Conservation (phyloP, 2,113 vertebrate genomes). For the Rhinichthys klamathensis region DNA sequence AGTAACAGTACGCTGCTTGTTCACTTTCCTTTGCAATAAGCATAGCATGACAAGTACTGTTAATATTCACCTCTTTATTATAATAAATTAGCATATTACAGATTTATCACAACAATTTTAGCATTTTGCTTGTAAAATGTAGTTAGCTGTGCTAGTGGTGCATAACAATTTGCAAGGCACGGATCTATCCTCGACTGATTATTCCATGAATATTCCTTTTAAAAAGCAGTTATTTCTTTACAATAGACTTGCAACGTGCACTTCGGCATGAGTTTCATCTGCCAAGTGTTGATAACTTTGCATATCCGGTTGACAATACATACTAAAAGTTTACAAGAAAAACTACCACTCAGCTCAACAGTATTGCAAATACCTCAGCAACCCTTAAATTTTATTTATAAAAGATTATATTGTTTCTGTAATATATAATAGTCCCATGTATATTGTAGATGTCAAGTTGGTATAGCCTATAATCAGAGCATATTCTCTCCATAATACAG, state of each 20-base stretch:
- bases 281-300: neutral
- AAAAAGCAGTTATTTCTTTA: neutral
- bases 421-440: neutral
- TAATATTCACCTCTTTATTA: neutral
- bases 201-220: neutral
- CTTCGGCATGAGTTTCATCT: neutral
- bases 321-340: neutral
- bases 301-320: neutral
- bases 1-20: neutral
- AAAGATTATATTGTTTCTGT: neutral
- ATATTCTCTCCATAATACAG: neutral
- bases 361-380: neutral
- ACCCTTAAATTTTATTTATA: neutral
- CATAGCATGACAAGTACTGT: neutral
- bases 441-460: neutral
- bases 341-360: neutral
- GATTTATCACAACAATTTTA: neutral
- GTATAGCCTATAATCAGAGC: constrained; percentile 9
- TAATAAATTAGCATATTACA: neutral
- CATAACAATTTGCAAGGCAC: neutral
- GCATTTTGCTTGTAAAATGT: neutral
- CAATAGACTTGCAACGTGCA: neutral
- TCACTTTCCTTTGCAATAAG: neutral
- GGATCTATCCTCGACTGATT: neutral
- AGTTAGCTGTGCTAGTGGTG: neutral